Conservation (phyloP, 1,140 invertebrate species). For the Caenorhabditis tropicalis region DNA sequence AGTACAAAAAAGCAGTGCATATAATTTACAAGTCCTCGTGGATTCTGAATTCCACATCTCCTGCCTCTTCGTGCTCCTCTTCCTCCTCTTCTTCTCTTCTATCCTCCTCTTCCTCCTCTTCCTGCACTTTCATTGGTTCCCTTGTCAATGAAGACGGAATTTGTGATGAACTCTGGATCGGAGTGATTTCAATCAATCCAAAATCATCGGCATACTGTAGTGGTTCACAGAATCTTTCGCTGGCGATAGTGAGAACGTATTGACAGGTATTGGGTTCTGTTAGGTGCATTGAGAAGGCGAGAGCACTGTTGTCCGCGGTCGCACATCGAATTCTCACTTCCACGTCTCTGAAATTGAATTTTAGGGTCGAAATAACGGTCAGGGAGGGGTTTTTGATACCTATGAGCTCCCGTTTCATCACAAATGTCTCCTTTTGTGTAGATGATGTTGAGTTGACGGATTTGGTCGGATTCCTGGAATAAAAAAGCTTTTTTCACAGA, state of each 20-base stretch:
- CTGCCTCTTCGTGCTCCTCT: neutral
- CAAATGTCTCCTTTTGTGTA: constrained; percentile 56
- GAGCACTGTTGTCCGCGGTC: neutral
- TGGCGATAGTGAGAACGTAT: constrained; percentile 83
- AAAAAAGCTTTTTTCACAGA: neutral
- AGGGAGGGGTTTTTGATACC: too few relatives aligned
- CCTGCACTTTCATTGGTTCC: neutral
- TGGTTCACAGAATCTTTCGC: constrained; percentile 82
- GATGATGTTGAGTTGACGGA: constrained; percentile 51
- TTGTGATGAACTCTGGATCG: neutral
- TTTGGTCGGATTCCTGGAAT: constrained; percentile 50
- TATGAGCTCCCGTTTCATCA: constrained; percentile 48
- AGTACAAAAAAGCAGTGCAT: neutral
- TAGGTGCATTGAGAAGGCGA: constrained; percentile 83
- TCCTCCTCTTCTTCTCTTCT: neutral
- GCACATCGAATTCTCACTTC: constrained; percentile 56
- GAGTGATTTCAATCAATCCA: constrained; percentile 62
- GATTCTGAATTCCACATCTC: neutral
- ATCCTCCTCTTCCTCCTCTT: neutral
- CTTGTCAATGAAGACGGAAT: neutral
- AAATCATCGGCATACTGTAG: constrained; percentile 75
- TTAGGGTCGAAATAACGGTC: too few relatives aligned
- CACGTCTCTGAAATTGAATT: constrained; percentile 51
- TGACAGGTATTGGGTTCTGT: constrained; percentile 88
- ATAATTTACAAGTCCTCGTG: neutral